Conservation (phyloP, 2,888 invertebrate genomes). For the Drosophila nr. fundita region DNA sequence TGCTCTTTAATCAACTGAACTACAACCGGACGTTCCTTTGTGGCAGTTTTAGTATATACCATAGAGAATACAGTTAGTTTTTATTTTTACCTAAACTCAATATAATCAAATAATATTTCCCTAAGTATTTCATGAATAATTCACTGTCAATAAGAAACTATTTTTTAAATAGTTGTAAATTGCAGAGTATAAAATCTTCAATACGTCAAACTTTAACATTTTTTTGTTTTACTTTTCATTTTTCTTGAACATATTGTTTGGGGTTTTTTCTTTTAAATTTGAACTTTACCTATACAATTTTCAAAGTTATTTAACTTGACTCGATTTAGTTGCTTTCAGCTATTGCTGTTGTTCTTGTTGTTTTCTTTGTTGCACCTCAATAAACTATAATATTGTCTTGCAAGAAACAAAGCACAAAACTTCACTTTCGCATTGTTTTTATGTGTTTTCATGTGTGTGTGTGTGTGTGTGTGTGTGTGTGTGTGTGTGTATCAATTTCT, state of each 20-base stretch:
- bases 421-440: constrained; percentile 12
- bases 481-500: constrained; percentile 71
- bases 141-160: neutral
- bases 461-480: constrained; percentile 44
- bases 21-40: neutral
- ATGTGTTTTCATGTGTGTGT: constrained; percentile 9
- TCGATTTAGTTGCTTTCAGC: constrained; percentile 49
- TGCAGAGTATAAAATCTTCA: constrained; percentile 8
- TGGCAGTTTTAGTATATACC: neutral
- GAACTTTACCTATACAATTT: constrained; percentile 62
- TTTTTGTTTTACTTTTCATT: constrained; percentile 2
- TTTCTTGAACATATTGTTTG: constrained; percentile 33
- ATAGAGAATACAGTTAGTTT: neutral
- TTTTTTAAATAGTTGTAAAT: neutral
- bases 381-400: constrained; percentile 55
- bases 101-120: neutral
- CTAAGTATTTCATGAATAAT: neutral
- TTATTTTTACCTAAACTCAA: neutral
- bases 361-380: constrained; percentile 29
- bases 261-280: constrained; percentile 19
- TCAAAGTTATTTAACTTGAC: constrained; percentile 75
- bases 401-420: constrained; percentile 41
- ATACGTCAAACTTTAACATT: neutral
- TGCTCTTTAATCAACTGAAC: neutral
- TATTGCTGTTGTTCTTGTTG: constrained; percentile 13